Conservation (phyloP, 2,113 vertebrate genomes). For the Emydocephalus ijimae region DNA sequence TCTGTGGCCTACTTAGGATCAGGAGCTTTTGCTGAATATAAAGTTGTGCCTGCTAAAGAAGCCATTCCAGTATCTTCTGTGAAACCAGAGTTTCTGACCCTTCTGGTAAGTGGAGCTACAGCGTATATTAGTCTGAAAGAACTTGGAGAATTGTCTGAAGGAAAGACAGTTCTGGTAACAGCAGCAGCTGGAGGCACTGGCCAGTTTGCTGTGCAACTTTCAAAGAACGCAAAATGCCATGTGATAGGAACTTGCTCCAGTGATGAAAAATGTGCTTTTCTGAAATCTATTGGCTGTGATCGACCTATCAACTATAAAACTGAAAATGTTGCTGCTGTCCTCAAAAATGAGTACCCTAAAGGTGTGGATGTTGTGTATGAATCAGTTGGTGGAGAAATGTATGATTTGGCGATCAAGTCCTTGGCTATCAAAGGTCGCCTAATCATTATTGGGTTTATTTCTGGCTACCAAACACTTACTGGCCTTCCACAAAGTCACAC, state of each 20-base stretch:
- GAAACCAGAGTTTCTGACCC: conserved; percentile 80
- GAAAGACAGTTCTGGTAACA: conserved; percentile 85
- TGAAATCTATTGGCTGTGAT: conserved; percentile 87
- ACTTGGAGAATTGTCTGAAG: conserved; percentile 79
- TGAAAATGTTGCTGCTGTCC: conserved; percentile 73
- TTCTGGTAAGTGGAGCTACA: conserved; percentile 83
- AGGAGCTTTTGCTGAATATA: conserved; percentile 90
- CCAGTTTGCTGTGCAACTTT: conserved; percentile 89
- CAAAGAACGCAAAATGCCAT: conserved; percentile 86
- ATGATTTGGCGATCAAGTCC: conserved; percentile 79
- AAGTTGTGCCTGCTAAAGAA: conserved; percentile 74
- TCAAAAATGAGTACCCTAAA: conserved; percentile 77
- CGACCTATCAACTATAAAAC: conserved; percentile 82
- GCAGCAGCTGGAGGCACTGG: conserved; percentile 88
- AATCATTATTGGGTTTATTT: conserved; percentile 87
- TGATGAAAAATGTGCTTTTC: conserved; percentile 81
- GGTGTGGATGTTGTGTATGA: conserved; percentile 90
- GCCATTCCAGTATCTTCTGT: conserved; percentile 72
- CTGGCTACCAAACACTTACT: conserved; percentile 81
- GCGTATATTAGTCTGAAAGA: conserved; percentile 86
- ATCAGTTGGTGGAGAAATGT: conserved; percentile 84
- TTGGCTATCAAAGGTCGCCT: conserved; percentile 81
- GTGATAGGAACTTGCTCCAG: conserved; percentile 90
- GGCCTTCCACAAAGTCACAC: conserved; percentile 77
- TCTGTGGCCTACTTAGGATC: conserved; percentile 78